These are phyloP conservation scores for Globicephala melas DNA, from an alignment of 2,113 vertebrate genomes.

Conservation along the genomic window DNA sequence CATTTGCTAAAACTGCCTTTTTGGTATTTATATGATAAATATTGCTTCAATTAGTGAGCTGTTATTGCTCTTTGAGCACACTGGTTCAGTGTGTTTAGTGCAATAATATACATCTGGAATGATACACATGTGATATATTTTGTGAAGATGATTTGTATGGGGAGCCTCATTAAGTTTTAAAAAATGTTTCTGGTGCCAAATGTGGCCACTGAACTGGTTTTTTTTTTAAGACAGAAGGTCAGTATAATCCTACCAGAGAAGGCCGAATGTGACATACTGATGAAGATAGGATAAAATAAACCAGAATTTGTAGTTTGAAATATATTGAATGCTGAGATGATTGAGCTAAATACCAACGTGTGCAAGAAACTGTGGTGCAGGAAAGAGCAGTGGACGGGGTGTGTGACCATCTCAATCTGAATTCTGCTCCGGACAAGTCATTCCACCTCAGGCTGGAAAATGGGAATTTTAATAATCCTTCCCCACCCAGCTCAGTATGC, in stretches of 20 bases:
- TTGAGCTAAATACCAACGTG: not conserved
- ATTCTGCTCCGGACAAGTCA: not conserved
- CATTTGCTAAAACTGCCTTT: not conserved
- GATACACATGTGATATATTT: not conserved
- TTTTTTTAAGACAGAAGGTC: not conserved
- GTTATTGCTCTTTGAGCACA: not conserved
- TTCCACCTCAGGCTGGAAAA: not conserved
- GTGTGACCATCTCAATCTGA: not conserved
- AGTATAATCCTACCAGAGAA: not conserved
- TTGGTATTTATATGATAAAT: not conserved
- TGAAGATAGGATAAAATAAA: not conserved
- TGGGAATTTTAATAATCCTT: not conserved
- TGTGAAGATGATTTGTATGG: not conserved
- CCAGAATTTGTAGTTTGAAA: not conserved
- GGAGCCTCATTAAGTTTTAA: not conserved
- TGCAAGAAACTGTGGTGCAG: not conserved
- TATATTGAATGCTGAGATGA: not conserved
- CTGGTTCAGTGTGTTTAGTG: not conserved
- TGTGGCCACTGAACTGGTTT: not conserved
- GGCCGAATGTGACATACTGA: not conserved
- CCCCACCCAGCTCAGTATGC: not conserved
- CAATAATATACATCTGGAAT: not conserved
- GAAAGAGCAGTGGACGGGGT: not conserved
- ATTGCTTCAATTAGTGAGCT: not conserved
- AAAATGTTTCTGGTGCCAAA: not conserved